phyloP scores from a whole-genome alignment of 2,888 invertebrate genomes.

The Chrysomela aeneicollis region DNA sequence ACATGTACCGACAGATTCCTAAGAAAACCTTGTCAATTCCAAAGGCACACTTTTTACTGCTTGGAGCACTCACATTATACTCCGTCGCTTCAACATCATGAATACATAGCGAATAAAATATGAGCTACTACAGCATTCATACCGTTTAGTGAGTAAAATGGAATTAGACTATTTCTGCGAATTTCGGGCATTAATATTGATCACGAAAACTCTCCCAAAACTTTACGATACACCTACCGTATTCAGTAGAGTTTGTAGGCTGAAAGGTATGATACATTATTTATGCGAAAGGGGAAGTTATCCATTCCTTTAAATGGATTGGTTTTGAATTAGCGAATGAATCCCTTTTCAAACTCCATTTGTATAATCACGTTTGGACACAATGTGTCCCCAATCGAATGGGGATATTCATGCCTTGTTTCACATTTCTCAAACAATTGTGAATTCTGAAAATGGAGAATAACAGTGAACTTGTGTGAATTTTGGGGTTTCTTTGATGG shows the following conservation, averaged over 20 bases:
- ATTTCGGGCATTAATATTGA: not conserved
- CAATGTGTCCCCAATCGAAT: not conserved
- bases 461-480: no score
- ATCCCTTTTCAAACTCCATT: constrained; percentile 1
- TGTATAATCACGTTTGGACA: not conserved
- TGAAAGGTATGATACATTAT: constrained; percentile 1
- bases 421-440: not conserved
- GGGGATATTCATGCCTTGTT: not conserved
- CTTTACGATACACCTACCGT: not conserved
- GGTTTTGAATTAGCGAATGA: not conserved
- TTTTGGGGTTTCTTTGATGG: no score
- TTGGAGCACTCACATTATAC: no score
- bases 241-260: not conserved
- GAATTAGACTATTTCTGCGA: not conserved
- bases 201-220: not conserved
- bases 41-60: no score
- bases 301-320: constrained; percentile 3
- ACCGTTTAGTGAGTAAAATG: not conserved
- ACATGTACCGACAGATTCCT: no score
- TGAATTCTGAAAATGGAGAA: not conserved
- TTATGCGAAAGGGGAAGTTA: constrained; percentile 1
- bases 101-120: not conserved
- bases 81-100: not conserved
- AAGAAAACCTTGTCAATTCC: no score
- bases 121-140: not conserved